These are phyloP conservation scores for Setipinna tenuifilis DNA, from an alignment of 2,797 vertebrate species.

Conservation along the genomic window DNA sequence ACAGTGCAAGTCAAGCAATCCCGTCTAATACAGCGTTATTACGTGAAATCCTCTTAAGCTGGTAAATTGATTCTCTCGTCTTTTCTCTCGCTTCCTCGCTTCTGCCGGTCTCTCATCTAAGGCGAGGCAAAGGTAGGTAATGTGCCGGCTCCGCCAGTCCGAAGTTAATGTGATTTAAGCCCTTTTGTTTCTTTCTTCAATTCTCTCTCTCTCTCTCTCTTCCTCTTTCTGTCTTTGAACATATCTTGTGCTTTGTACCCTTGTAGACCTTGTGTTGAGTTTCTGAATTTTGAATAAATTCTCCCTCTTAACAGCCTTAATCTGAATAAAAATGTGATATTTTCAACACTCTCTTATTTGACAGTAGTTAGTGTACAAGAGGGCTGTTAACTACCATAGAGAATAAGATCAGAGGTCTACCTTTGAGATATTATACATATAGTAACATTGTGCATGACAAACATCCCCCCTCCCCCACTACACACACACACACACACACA, in stretches of 20 bases:
- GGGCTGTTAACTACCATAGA: too few relatives aligned
- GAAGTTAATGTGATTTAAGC: background rate
- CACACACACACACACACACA: too few relatives aligned
- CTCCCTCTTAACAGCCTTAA: background rate
- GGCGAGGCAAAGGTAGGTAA: background rate
- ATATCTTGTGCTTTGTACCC: background rate
- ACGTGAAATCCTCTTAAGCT: conserved; percentile 59
- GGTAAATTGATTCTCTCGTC: conserved; percentile 54
- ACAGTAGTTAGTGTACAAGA: background rate
- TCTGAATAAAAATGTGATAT: background rate
- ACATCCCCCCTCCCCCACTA: conserved; percentile 8
- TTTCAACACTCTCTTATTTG: background rate
- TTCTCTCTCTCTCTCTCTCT: background rate
- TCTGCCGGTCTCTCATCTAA: conserved; percentile 30
- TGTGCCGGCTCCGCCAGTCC: background rate
- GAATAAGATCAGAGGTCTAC: background rate
- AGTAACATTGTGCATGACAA: background rate
- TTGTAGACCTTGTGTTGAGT: background rate
- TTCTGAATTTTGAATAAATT: background rate
- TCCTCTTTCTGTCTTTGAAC: background rate
- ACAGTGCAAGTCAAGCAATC: conserved; percentile 51
- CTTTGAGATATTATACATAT: too few relatives aligned
- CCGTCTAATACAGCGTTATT: conserved; percentile 58
- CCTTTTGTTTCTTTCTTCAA: background rate
- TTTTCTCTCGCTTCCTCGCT: conserved; percentile 24